These are phyloP conservation scores for Dugesia japonica DNA, from an alignment of 2,888 invertebrate genomes.

Conservation along the genomic window DNA sequence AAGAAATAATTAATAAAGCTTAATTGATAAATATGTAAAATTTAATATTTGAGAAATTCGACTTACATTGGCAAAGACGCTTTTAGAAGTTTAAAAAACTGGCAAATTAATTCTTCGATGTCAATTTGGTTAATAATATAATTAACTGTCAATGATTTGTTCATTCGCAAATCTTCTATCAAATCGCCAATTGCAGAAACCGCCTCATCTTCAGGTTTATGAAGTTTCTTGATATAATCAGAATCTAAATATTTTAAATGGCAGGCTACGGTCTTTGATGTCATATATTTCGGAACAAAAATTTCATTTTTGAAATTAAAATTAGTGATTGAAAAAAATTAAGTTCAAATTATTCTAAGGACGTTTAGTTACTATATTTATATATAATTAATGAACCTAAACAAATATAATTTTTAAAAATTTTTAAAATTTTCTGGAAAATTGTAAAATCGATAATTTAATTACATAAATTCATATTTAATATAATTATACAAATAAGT, in stretches of 20 bases:
- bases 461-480: too few relatives aligned
- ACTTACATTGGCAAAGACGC: background rate
- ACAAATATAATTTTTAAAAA: too few relatives aligned
- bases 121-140: background rate
- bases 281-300: background rate
- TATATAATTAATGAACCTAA: too few relatives aligned
- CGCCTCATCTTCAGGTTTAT: constrained; percentile 3
- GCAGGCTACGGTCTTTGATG: background rate
- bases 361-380: too few relatives aligned
- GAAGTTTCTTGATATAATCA: background rate
- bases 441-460: too few relatives aligned
- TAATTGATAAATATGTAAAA: too few relatives aligned
- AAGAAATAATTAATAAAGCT: too few relatives aligned
- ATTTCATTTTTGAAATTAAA: too few relatives aligned
- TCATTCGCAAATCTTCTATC: background rate
- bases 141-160: background rate
- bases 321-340: too few relatives aligned
- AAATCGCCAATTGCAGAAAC: background rate
- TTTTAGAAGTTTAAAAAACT: background rate
- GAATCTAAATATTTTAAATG: background rate
- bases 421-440: too few relatives aligned
- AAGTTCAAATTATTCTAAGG: too few relatives aligned
- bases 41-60: background rate
- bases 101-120: background rate
- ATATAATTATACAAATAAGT: too few relatives aligned